These are phyloP conservation scores for Drosophila bipectinata DNA, from an alignment of 1,140 invertebrate genomes.

Conservation along the genomic window DNA sequence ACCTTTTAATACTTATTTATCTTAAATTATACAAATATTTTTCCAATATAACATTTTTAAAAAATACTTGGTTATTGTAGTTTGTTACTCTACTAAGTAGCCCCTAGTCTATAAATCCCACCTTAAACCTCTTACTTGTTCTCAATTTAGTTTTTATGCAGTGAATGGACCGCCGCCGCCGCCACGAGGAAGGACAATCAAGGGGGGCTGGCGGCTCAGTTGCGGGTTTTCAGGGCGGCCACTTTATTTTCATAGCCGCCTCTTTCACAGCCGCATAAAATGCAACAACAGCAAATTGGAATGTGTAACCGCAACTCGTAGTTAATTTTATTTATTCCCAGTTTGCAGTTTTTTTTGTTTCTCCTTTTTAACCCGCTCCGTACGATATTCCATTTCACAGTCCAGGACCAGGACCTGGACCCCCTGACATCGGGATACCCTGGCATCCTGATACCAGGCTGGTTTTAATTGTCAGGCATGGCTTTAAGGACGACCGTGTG, in stretches of 20 bases:
- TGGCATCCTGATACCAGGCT: neutral
- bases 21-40: too few relatives aligned
- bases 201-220: slow-evolving; percentile 3
- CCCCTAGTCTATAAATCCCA: neutral
- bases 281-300: slow-evolving; percentile 81
- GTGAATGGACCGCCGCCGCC: slow-evolving; percentile 19
- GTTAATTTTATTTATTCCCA: slow-evolving; percentile 78
- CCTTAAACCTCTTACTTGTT: slow-evolving; percentile 1
- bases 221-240: slow-evolving; percentile 61
- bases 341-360: slow-evolving; percentile 29
- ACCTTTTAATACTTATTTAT: too few relatives aligned
- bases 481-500: slow-evolving; percentile 45
- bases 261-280: slow-evolving; percentile 80
- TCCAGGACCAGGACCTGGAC: too few relatives aligned
- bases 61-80: too few relatives aligned
- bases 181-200: neutral
- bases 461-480: slow-evolving; percentile 32
- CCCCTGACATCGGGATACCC: neutral
- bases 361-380: slow-evolving; percentile 2
- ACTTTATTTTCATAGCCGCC: slow-evolving; percentile 80
- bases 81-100: neutral
- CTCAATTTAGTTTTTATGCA: slow-evolving; percentile 30
- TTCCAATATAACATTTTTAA: too few relatives aligned
- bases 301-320: slow-evolving; percentile 80
- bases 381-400: slow-evolving; percentile 6